Base-by-base conservation (phyloP, 2,888 invertebrate genomes). In the Plutella xylostella region DNA sequence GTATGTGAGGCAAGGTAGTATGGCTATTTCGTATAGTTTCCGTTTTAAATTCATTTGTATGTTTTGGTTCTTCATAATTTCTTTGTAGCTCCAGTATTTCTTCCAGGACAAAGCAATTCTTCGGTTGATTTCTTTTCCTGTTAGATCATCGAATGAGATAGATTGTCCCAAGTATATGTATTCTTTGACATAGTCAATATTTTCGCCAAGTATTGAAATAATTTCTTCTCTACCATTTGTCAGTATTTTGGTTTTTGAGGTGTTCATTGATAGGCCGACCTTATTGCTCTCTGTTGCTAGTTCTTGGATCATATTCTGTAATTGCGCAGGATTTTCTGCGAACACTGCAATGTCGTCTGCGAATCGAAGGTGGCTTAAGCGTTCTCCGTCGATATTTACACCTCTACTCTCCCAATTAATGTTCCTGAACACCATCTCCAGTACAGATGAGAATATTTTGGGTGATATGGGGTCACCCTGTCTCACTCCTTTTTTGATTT, bases 71-170 rank as follows among this genome's bases (percentile, higher is more conserved):
- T 45, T 43, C 41, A 45, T 43, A 15, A 48, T n/a, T n/a, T 37
- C 42, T 30, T 42, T 35, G 15, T 38, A 21, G 9, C 9, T 12
- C 47, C 45, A 49, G 18, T 45, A 49, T 21, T 44, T 43, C 39
- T 45, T 50, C 47, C 46, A 48, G 15, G 43, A 31, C 3, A 30
- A 22, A 1, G 43, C 39, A 11, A 50, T 45, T 43, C 45, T 35
- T 40, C 48, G 48, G 12, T 51, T 35, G 42, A 44, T 47, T 47
- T 50, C 48, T 42, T 48, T 45, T 28, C 21, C 38, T 39, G 43
- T 42, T 15, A 20, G 39, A 33, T 51, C 21, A 3, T 20, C 12
- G 18, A 43, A 42, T 14, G 45, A 51, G 42, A 45, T 45, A 14
- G 38, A 25, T 30, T 45, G 47, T 6, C 47, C 49, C 12, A 47